Evolutionary conservation across 2,888 invertebrate genomes (phyloP), one percentile per base, ranked within the genome.

Genomic region (Hydriomena furcata): DNA sequence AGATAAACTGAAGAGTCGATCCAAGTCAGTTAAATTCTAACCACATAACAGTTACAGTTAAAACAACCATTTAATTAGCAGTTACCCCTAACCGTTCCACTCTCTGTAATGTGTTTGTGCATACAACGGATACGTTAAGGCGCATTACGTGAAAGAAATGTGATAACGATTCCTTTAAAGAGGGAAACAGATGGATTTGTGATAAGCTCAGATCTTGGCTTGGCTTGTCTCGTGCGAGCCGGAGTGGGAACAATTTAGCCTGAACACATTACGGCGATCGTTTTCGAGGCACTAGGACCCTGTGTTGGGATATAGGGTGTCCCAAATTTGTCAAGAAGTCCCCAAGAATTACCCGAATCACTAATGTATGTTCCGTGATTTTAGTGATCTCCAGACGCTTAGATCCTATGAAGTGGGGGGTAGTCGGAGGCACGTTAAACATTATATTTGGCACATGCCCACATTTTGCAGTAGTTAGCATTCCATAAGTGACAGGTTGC

Each of bases 21-120:
- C 28, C 34, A 40, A 27, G 43, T n/a, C 21, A 10, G 31, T 28
- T 30, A 17, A 24, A 13, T 23, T 12, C 7, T 8, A 30, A 28
- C 27, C 20, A 25, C 34, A 30, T 46, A 40, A 40, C 52, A 35
- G 41, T 34, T 30, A 17, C 41, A 30, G 45, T 48, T 45, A 48
- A 34, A 35, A 52, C 37, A 49, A 56, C 49, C 38, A 40, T 36
- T 40, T 43, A 49, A 56, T 56, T 56, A 56, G 56, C 56, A 49
- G 52, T 56, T 47, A 56, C 36, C 27, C 8, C 28, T n/a, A 30
- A 21, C 7, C 7, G 20, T 10, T 7, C 28, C 24, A 32, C 45
- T 27, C 36, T 10, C 30, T 31, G 25, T 51, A 45, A 46, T 45
- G 51, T n/a, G n/a, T n/a, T n/a, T n/a, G n/a, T 40, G 40, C 34